phyloP scores from a whole-genome alignment of 2,888 invertebrate genomes.

The Zaprionus bogoriensis region DNA sequence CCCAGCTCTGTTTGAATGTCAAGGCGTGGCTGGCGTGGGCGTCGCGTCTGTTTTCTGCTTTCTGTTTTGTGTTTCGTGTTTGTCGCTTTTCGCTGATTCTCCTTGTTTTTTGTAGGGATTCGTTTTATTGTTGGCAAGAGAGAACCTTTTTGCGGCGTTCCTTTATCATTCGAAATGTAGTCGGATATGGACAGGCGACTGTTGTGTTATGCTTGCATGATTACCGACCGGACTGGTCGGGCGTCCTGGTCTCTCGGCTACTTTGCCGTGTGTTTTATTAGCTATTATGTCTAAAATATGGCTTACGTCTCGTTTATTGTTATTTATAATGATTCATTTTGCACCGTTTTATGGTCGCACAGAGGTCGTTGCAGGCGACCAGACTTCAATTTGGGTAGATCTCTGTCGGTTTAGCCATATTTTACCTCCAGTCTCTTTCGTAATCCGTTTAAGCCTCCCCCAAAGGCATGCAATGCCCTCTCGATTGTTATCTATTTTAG shows the following conservation, averaged over 20 bases:
- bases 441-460: constrained; percentile 6
- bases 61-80: constrained; percentile 20
- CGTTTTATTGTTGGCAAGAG: constrained; percentile 40
- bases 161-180: constrained; percentile 69
- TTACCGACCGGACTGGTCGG: constrained; percentile 32
- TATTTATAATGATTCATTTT: constrained; percentile 76
- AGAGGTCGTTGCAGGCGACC: constrained; percentile 20
- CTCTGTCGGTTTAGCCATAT: constrained; percentile 14
- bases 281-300: constrained; percentile 73
- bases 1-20: constrained; percentile 31
- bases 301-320: constrained; percentile 72
- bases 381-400: constrained; percentile 5
- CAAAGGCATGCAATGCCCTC: background rate
- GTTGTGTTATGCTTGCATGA: constrained; percentile 70
- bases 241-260: constrained; percentile 32
- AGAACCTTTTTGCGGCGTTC: constrained; percentile 46
- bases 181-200: constrained; percentile 59
- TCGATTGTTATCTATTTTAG: background rate
- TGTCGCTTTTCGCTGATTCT: constrained; percentile 14
- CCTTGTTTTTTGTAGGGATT: constrained; percentile 25
- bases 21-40: constrained; percentile 23
- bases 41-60: constrained; percentile 29
- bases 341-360: constrained; percentile 69
- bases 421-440: constrained; percentile 14
- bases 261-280: constrained; percentile 72